Percentiles rank a stretch among this genome's conserved stretches.
Evolutionary conservation across 1,140 invertebrate genomes (phyloP).

Genomic region (Drosophila mojavensis): DNA sequence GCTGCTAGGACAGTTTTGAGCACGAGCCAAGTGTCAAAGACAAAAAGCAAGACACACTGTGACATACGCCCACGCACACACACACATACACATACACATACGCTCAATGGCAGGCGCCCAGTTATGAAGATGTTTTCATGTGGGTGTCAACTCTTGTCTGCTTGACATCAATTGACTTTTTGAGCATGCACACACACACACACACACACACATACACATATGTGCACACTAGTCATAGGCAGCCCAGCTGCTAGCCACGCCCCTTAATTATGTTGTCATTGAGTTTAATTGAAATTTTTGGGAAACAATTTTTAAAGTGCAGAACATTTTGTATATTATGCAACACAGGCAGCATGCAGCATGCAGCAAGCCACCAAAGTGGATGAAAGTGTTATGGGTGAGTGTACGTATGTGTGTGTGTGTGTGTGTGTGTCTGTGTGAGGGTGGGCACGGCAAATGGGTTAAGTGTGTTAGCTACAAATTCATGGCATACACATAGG

Average conservation of each 20-base stretch:
- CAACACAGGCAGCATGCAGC: slow-evolving; percentile 32
- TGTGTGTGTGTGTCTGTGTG: neutral
- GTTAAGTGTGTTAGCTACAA: slow-evolving; percentile 78
- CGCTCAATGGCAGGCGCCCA: neutral
- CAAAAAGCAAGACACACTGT: neutral
- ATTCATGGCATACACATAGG: slow-evolving; percentile 62
- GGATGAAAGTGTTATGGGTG: slow-evolving; percentile 18
- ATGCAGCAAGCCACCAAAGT: slow-evolving; percentile 1
- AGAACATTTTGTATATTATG: slow-evolving; percentile 72
- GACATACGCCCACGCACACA: neutral
- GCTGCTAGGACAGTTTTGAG: slow-evolving; percentile 10
- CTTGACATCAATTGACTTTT: slow-evolving; percentile 60
- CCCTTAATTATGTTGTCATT: slow-evolving; percentile 48
- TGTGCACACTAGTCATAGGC: slow-evolving; percentile 1
- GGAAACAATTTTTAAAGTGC: slow-evolving; percentile 62
- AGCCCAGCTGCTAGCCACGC: slow-evolving; percentile 15
- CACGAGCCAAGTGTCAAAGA: slow-evolving; percentile 18
- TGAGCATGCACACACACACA: slow-evolving; percentile 14
- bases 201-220: slow-evolving; percentile 12
- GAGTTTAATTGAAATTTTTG: slow-evolving; percentile 52
- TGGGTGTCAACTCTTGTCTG: slow-evolving; percentile 35
- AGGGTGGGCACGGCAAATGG: slow-evolving; percentile 51
- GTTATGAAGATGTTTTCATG: slow-evolving; percentile 40
- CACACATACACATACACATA: neutral
- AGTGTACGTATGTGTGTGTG: neutral